These are phyloP conservation scores for Papilio gigon DNA, from an alignment of 2,888 invertebrate genomes.

Conservation along the genomic window DNA sequence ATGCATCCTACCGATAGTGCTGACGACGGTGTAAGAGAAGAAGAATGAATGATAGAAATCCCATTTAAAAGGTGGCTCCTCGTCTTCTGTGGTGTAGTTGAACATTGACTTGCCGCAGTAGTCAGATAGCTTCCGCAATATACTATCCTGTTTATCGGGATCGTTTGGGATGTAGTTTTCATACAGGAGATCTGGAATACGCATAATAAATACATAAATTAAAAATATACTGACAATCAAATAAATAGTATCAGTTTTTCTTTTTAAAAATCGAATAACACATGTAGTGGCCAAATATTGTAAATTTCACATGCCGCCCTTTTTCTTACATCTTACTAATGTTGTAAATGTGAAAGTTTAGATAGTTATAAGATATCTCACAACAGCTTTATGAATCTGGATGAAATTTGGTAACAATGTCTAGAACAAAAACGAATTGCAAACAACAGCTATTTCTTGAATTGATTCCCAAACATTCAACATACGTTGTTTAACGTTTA, in stretches of 20 bases:
- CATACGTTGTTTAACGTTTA: too few species aligned
- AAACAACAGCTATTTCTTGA: too few species aligned
- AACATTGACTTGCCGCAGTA: constrained; percentile 90
- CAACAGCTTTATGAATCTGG: too few species aligned
- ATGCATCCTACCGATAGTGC: constrained; percentile 89
- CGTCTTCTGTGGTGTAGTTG: constrained; percentile 84
- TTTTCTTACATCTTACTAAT: too few species aligned
- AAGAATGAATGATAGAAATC: constrained; percentile 95
- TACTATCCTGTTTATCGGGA: constrained; percentile 80
- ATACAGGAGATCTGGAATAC: constrained; percentile 83
- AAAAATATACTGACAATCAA: neutral
- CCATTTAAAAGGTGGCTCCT: constrained; percentile 87
- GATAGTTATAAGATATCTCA: too few species aligned
- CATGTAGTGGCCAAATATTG: too few species aligned
- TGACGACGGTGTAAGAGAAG: constrained; percentile 95
- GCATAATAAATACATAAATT: neutral
- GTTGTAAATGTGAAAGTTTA: too few species aligned
- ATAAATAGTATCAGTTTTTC: neutral
- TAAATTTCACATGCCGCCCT: too few species aligned
- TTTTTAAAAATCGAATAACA: neutral
- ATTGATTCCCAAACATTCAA: too few species aligned
- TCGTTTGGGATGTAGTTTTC: constrained; percentile 82
- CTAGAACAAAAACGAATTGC: too few species aligned
- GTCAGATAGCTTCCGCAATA: constrained; percentile 84
- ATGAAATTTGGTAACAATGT: too few species aligned